Evolutionary conservation across 2,113 vertebrate species (phyloP), one percentile per base, ranked within the genome.

Genomic region (Calyptomena viridis): DNA sequence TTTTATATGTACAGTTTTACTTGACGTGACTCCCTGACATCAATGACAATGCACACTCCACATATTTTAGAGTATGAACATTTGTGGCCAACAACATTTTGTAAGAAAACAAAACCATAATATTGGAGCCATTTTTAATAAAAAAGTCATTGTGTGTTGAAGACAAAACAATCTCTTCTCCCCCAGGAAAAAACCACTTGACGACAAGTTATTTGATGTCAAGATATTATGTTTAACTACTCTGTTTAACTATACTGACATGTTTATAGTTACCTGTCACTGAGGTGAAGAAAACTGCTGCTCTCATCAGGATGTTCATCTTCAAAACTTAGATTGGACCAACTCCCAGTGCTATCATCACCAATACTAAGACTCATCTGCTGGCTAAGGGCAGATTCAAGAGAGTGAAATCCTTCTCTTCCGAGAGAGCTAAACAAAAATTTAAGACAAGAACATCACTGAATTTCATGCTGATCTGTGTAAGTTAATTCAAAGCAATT

Each of bases 311-410:
- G 98, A 81, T 99, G 99, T 53, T 99, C 99, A 83, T 99, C 99
- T 97, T 99, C 99, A 89, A 99, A 99, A 97, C 99, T 99, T 93
- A 99, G 97, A 97, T 99, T 99, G 69, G 99, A 99, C 99, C 99
- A 99, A 96, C 99, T 99, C 33, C 99, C 99, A 63, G 99, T 98
- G 96, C 99, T 99, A 96, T 99, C 99, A 27, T 99, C 99, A 73
- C 99, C 99, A 44, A 99, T 98, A 87, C 99, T 99, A 94, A 98
- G 97, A 90, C 98, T 98, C 96, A 99, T 98, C 96, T 99, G 99
- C 93, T 99, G 99, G 91, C 98, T 99, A 91, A 98, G 97, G 15
- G 98, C 93, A 42, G 99, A 99, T 94, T 99, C 99, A 3, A 97
- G 97, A 69, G 98, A 98, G 69, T 97, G 98, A 91, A 98, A 96